A percentile compares a stretch with the other conserved stretches of the same genome.
Evolutionary conservation across 2,888 invertebrate species (phyloP).

Genomic region (Argyra leucocephala): DNA sequence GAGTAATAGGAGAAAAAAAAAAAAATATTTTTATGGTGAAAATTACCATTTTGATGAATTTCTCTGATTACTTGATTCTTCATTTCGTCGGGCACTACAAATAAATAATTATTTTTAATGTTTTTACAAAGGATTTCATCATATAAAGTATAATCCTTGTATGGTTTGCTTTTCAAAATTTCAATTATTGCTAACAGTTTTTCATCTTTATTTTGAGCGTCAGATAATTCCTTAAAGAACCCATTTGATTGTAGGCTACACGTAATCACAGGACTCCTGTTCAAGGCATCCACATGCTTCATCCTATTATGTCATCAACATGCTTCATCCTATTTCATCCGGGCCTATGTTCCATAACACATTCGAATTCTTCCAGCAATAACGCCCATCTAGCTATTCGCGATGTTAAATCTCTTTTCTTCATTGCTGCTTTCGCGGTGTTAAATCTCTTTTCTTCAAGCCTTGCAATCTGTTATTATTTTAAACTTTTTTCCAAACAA

Average conservation of each 20-base stretch:
- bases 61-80: too few species aligned
- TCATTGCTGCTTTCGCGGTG: constrained; percentile 34
- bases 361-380: constrained; percentile 25
- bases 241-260: not conserved
- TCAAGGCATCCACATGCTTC: not conserved
- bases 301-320: not conserved
- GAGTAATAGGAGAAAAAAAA: too few species aligned
- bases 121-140: too few species aligned
- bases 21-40: too few species aligned
- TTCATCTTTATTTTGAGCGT: not conserved
- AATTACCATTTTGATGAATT: too few species aligned
- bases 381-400: constrained; percentile 26
- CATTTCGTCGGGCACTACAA: too few species aligned
- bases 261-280: not conserved
- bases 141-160: too few species aligned
- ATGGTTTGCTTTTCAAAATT: too few species aligned
- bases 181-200: too few species aligned
- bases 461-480: constrained; percentile 33
- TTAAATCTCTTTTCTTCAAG: constrained; percentile 31
- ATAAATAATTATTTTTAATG: too few species aligned
- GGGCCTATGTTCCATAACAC: constrained; percentile 24
- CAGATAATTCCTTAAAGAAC: not conserved
- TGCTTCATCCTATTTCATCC: not conserved
- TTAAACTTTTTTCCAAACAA: constrained; percentile 30
- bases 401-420: constrained; percentile 28